These are phyloP conservation scores for Homarus gammarus DNA, from an alignment of 2,888 invertebrate species.

Conservation along the genomic window DNA sequence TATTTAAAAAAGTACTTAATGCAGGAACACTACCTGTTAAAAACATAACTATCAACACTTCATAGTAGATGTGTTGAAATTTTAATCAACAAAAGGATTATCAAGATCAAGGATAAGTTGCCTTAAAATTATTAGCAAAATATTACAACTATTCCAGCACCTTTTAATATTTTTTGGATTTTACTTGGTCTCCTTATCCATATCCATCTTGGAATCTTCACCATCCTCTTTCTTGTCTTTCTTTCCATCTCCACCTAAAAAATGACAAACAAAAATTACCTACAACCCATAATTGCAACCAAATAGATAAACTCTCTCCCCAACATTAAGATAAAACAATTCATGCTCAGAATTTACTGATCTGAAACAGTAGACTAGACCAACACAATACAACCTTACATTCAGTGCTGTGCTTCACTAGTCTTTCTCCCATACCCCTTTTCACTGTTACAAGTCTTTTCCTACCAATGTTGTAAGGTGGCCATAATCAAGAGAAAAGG, in stretches of 20 bases:
- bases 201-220: conserved; percentile 76
- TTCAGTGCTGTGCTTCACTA: too few species aligned
- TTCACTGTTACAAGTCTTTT: too few species aligned
- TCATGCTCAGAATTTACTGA: too few species aligned
- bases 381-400: too few species aligned
- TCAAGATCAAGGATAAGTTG: conserved; percentile 38
- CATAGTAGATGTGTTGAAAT: conserved; percentile 16
- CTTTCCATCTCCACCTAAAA: conserved; percentile 82
- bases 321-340: too few species aligned
- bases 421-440: too few species aligned
- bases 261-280: conserved; percentile 8
- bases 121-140: conserved; percentile 38
- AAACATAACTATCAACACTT: conserved; percentile 27
- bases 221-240: conserved; percentile 82
- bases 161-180: conserved; percentile 14
- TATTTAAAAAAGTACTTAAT: not conserved
- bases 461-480: too few species aligned
- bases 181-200: conserved; percentile 68
- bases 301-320: too few species aligned
- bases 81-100: conserved; percentile 35
- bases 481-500: too few species aligned
- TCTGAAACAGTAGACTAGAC: too few species aligned
- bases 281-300: too few species aligned
- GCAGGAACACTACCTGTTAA: not conserved
- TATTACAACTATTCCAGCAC: conserved; percentile 59